Evolutionary conservation across 2,113 vertebrate species (phyloP).

Genomic region (Ophthalmolycus amberensis): DNA sequence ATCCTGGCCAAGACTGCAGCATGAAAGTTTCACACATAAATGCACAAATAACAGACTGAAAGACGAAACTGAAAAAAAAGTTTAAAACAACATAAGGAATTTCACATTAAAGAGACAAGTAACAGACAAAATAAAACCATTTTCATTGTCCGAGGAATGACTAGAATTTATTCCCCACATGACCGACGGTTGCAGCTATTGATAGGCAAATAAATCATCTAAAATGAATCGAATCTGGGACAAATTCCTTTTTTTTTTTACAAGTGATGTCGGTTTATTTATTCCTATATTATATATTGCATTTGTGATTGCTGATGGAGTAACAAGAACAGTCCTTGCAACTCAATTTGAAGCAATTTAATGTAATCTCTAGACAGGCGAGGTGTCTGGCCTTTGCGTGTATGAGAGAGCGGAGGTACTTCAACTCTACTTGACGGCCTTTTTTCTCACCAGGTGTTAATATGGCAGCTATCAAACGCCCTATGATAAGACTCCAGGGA

Average conservation of each 20-base stretch:
- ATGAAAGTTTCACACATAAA: background rate
- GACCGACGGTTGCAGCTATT: too few species aligned
- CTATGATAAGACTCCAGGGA: conserved; percentile 17
- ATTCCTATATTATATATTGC: background rate
- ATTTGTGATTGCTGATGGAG: background rate
- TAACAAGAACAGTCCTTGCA: conserved; percentile 1
- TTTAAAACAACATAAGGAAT: too few species aligned
- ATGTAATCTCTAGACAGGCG: background rate
- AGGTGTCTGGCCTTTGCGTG: background rate
- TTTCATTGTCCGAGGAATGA: background rate
- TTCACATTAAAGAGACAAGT: background rate
- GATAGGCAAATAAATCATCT: background rate
- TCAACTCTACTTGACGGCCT: conserved; percentile 23
- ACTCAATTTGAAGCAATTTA: conserved; percentile 1
- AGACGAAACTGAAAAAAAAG: background rate
- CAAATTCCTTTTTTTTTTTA: background rate
- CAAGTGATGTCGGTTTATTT: background rate
- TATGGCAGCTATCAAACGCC: conserved; percentile 27
- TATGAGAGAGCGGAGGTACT: background rate
- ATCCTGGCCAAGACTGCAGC: background rate
- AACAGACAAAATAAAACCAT: background rate
- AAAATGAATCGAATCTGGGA: conserved; percentile 1
- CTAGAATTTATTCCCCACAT: too few species aligned
- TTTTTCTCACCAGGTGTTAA: conserved; percentile 13
- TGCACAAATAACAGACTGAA: background rate